A percentile compares a stretch with the other conserved stretches of the same genome.
Conservation (phyloP, 2,113 vertebrate genomes). For the Nibea albiflora region DNA sequence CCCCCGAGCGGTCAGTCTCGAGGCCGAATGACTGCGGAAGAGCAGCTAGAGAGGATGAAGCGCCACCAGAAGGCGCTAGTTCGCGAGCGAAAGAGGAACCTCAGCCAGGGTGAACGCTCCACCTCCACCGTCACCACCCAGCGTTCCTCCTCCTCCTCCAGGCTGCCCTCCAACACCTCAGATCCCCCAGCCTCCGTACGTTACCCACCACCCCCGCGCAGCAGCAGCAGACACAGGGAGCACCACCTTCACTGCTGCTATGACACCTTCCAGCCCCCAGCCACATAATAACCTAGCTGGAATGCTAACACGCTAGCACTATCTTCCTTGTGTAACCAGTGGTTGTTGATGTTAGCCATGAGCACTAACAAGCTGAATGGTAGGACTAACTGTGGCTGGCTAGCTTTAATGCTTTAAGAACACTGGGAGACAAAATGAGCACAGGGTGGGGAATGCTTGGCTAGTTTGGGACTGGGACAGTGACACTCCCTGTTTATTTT, state of each 20-base stretch:
- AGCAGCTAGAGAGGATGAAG: slow-evolving; percentile 97
- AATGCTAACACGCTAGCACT: slow-evolving; percentile 74
- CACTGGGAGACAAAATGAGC: slow-evolving; percentile 27
- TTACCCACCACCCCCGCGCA: slow-evolving; percentile 80
- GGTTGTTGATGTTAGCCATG: slow-evolving; percentile 46
- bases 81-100: slow-evolving; percentile 92
- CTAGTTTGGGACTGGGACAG: slow-evolving; percentile 34
- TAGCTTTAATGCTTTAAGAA: slow-evolving; percentile 64
- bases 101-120: slow-evolving; percentile 92
- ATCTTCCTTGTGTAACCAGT: slow-evolving; percentile 41
- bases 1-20: slow-evolving; percentile 36
- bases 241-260: slow-evolving; percentile 65
- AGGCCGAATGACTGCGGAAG: slow-evolving; percentile 94
- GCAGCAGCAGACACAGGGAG: slow-evolving; percentile 79
- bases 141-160: slow-evolving; percentile 75
- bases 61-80: slow-evolving; percentile 94
- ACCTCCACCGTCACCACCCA: slow-evolving; percentile 43
- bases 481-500: slow-evolving; percentile 38
- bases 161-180: slow-evolving; percentile 81
- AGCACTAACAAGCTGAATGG: slow-evolving; percentile 63
- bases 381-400: slow-evolving; percentile 37
- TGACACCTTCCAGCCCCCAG: slow-evolving; percentile 52
- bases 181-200: slow-evolving; percentile 95
- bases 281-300: slow-evolving; percentile 57
- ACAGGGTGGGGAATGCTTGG: slow-evolving; percentile 25